Percentiles rank a stretch among this genome's conserved stretches.
These are phyloP conservation scores for Poicephalus meyeri DNA, from an alignment of 2,113 vertebrate genomes.

Conservation along the genomic window DNA sequence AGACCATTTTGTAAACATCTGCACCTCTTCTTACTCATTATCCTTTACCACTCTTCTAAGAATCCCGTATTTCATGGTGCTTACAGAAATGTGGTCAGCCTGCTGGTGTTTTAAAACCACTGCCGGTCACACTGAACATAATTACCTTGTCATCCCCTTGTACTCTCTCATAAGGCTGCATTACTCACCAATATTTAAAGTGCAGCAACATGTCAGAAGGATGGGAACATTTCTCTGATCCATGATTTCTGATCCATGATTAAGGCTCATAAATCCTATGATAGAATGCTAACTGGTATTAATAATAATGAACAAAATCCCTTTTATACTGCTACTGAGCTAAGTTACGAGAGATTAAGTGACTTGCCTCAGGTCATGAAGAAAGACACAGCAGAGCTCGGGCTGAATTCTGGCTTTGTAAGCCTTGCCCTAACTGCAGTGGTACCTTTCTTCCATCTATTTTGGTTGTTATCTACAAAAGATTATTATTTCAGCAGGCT, in stretches of 20 bases:
- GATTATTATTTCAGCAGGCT: conserved; percentile 16
- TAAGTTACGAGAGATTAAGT: conserved; percentile 29
- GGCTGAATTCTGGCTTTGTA: neutral
- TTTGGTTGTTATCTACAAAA: conserved; percentile 20
- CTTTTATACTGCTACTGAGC: neutral
- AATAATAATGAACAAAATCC: conserved; percentile 42
- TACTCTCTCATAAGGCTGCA: neutral
- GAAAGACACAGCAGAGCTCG: neutral
- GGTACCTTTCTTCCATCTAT: neutral
- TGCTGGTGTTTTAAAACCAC: neutral
- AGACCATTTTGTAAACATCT: neutral
- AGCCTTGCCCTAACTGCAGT: neutral
- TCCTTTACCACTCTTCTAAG: neutral
- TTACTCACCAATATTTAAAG: neutral
- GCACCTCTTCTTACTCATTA: neutral
- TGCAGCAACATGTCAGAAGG: conserved; percentile 3
- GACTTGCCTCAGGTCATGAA: conserved; percentile 17
- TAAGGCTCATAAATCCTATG: conserved; percentile 27
- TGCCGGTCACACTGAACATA: accelerated
- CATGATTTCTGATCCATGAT: conserved; percentile 26
- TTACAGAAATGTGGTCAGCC: neutral
- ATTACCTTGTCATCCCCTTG: neutral
- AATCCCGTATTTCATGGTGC: neutral
- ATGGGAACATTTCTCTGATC: conserved; percentile 20
- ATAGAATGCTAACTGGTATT: conserved; percentile 10